Conservation (phyloP, 1,140 invertebrate genomes). For the Trichoplusia ni region DNA sequence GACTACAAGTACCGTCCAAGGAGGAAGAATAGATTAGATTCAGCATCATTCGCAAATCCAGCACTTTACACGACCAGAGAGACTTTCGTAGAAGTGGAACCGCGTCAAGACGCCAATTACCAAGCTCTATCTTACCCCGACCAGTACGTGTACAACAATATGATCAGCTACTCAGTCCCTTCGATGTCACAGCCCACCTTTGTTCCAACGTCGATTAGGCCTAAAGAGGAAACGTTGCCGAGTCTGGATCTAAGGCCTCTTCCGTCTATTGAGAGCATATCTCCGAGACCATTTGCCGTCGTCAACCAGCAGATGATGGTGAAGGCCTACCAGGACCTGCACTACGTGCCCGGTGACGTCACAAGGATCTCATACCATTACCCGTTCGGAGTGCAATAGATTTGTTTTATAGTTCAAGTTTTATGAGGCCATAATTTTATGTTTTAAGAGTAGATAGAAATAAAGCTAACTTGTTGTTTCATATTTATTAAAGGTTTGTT, state of each 20-base stretch:
- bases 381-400: conserved; percentile 72
- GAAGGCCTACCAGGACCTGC: conserved; percentile 77
- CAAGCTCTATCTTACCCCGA: conserved; percentile 63
- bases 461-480: conserved; percentile 7
- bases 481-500: background rate
- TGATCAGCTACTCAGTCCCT: conserved; percentile 72
- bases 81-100: conserved; percentile 63
- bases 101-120: conserved; percentile 54
- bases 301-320: conserved; percentile 81
- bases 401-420: background rate
- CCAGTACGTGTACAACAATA: conserved; percentile 73
- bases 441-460: conserved; percentile 1
- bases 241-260: conserved; percentile 67
- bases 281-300: conserved; percentile 71
- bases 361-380: conserved; percentile 74
- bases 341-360: conserved; percentile 71
- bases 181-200: conserved; percentile 67
- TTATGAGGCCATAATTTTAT: conserved; percentile 17
- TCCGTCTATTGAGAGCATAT: conserved; percentile 75
- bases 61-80: conserved; percentile 58
- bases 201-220: conserved; percentile 55
- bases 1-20: conserved; percentile 88
- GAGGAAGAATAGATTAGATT: conserved; percentile 84
- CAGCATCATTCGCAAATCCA: conserved; percentile 49
- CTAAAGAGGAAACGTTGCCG: conserved; percentile 62